Evolutionary conservation across 2,888 invertebrate species (phyloP).

Genomic region (Asteroscopus sphinx): DNA sequence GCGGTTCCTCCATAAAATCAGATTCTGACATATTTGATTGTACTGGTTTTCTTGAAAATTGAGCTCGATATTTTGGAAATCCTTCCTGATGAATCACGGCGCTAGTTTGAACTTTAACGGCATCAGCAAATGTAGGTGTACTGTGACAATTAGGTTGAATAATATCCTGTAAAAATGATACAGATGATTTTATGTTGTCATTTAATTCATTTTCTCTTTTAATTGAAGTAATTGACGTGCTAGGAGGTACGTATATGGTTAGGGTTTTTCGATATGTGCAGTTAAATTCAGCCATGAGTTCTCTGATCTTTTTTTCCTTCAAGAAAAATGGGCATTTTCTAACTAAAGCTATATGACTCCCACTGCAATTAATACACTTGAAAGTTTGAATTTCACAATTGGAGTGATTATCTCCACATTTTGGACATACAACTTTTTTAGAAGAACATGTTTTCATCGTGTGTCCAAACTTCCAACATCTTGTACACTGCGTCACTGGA

Average conservation of each 20-base stretch:
- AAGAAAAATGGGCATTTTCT: constrained; percentile 44
- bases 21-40: too few species aligned
- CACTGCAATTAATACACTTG: too few species aligned
- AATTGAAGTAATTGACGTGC: background rate
- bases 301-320: constrained; percentile 38
- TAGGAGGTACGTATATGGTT: constrained; percentile 26
- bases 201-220: background rate
- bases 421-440: constrained; percentile 43
- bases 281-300: constrained; percentile 42
- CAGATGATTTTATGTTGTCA: background rate
- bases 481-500: constrained; percentile 48
- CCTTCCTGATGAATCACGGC: background rate
- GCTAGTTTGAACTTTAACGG: constrained; percentile 1
- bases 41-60: too few species aligned
- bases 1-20: too few species aligned
- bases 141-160: background rate
- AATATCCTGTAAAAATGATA: background rate
- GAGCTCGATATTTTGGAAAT: background rate
- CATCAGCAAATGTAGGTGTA: constrained; percentile 4
- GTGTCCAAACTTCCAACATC: constrained; percentile 48
- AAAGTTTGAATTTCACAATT: constrained; percentile 46
- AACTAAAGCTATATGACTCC: constrained; percentile 45
- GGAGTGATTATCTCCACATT: constrained; percentile 36
- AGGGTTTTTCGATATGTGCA: constrained; percentile 42
- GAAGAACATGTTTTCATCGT: constrained; percentile 26